These are phyloP conservation scores for Zaprionus vittiger DNA, from an alignment of 1,140 invertebrate genomes.

Conservation along the genomic window DNA sequence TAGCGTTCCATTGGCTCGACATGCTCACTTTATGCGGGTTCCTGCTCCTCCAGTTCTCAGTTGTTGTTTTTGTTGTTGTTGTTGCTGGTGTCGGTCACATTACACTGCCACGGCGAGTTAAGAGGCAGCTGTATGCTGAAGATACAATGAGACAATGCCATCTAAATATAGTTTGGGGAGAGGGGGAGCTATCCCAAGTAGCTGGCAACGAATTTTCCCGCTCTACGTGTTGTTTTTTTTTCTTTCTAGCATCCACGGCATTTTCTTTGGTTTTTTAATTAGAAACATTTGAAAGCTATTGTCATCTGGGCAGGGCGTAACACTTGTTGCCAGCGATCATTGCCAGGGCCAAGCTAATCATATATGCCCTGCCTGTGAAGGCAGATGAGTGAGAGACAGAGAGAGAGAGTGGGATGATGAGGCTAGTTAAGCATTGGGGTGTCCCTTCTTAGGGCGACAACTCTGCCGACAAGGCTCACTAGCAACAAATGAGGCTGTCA, in stretches of 20 bases:
- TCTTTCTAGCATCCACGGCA: not conserved
- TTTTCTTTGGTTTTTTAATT: conserved; percentile 69
- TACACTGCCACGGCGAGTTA: conserved; percentile 68
- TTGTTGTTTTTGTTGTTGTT: conserved; percentile 1
- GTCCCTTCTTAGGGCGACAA: not conserved
- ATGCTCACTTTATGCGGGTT: conserved; percentile 55
- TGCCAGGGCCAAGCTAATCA: conserved; percentile 61
- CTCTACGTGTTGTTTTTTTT: conserved; percentile 33
- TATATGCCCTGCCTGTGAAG: conserved; percentile 27
- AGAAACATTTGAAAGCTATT: conserved; percentile 81
- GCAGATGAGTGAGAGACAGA: conserved; percentile 25
- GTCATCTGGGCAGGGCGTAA: conserved; percentile 54
- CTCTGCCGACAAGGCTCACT: conserved; percentile 54
- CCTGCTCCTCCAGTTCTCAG: not conserved
- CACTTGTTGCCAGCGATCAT: conserved; percentile 77
- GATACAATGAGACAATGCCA: conserved; percentile 26
- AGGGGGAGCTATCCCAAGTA: not conserved
- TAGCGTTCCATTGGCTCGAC: conserved; percentile 58
- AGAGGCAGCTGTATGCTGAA: conserved; percentile 62
- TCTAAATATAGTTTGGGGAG: conserved; percentile 50
- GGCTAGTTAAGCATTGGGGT: conserved; percentile 25
- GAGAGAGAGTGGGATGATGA: conserved; percentile 7
- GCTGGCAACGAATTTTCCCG: not conserved
- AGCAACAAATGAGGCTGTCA: conserved; percentile 75
- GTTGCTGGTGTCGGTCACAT: conserved; percentile 55